A percentile compares a stretch with the other conserved stretches of the same genome.
These are phyloP conservation scores for Pluvianellus socialis DNA, from an alignment of 2,113 vertebrate species.

Conservation along the genomic window DNA sequence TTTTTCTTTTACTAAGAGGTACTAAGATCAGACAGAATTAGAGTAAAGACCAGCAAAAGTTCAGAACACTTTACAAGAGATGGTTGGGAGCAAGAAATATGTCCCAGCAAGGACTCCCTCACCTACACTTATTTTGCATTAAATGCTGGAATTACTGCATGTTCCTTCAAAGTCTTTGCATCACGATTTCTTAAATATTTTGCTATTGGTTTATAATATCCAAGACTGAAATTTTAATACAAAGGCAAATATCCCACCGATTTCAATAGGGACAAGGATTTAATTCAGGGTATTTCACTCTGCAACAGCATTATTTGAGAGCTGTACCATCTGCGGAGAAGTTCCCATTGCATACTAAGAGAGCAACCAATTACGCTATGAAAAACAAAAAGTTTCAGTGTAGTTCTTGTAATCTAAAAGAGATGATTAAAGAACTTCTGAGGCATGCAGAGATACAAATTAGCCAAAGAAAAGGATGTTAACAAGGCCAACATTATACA, in stretches of 20 bases:
- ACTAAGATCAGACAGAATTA: background rate
- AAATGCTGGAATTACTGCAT: background rate
- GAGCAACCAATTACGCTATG: background rate
- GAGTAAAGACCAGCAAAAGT: background rate
- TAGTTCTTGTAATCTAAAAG: background rate
- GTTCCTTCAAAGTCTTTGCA: background rate
- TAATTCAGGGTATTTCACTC: background rate
- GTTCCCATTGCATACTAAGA: background rate
- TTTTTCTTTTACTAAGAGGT: background rate
- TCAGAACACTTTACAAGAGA: background rate
- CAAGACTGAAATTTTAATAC: background rate
- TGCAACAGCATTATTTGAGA: background rate
- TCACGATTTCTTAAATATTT: background rate
- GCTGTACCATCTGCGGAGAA: background rate
- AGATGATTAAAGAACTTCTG: constrained; percentile 23
- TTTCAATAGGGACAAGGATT: background rate
- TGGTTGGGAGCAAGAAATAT: background rate
- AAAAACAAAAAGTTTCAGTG: background rate
- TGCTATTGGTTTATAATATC: background rate
- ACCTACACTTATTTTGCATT: background rate
- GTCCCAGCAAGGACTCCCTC: background rate
- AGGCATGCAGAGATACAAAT: constrained; percentile 7
- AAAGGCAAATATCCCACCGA: background rate
- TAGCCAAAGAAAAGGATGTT: constrained; percentile 33
- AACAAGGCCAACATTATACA: constrained; percentile 5